Conservation (phyloP, 2,113 vertebrate genomes). For the Eretmochelys imbricata region DNA sequence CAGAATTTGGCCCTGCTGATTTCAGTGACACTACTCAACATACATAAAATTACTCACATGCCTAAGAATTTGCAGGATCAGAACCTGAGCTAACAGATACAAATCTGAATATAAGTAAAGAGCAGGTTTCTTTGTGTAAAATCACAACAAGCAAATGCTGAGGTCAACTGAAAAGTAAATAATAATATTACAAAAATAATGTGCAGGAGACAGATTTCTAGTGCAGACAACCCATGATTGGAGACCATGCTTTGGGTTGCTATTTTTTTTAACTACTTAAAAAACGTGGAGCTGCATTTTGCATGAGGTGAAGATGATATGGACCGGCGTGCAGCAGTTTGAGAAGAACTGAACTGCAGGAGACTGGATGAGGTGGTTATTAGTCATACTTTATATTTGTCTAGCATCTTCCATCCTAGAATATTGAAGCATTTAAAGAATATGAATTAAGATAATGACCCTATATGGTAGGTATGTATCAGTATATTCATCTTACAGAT, state of each 20-base stretch:
- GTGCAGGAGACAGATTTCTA: neutral
- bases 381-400: neutral
- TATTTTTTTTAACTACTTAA: neutral
- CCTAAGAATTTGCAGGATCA: neutral
- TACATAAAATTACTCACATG: neutral
- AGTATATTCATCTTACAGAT: neutral
- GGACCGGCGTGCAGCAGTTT: neutral
- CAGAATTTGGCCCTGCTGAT: neutral
- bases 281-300: neutral
- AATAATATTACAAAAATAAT: neutral
- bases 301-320: neutral
- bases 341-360: neutral
- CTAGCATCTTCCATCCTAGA: neutral
- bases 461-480: neutral
- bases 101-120: neutral
- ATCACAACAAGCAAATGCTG: neutral
- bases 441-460: neutral
- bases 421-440: neutral
- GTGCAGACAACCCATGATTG: neutral
- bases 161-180: neutral
- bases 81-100: accelerated
- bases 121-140: neutral
- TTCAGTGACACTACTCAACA: neutral
- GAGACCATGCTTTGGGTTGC: neutral
- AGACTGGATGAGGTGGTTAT: neutral